Percentiles rank a stretch among this genome's conserved stretches.
Evolutionary conservation across 2,888 invertebrate species (phyloP).

Genomic region (Lycophotia porphyrea): DNA sequence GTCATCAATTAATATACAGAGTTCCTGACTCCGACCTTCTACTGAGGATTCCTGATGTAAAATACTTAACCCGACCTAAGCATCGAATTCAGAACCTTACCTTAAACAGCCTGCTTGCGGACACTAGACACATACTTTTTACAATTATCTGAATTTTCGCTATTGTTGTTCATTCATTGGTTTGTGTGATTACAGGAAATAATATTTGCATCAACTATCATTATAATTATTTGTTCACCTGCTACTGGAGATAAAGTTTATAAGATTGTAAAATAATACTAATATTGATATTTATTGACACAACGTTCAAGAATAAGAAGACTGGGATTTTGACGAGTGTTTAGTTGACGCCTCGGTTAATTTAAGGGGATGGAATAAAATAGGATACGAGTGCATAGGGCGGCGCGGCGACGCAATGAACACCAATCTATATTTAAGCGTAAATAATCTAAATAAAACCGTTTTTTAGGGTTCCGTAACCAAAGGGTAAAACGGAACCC

Average conservation of each 20-base stretch:
- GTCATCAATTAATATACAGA: background rate
- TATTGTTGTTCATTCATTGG: background rate
- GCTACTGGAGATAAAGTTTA: background rate
- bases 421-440: too few species aligned
- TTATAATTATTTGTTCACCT: constrained; percentile 13
- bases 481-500: too few species aligned
- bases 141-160: background rate
- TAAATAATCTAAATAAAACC: too few species aligned
- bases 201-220: constrained; percentile 22
- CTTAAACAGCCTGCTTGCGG: background rate
- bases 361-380: background rate
- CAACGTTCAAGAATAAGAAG: background rate
- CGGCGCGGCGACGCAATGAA: too few species aligned
- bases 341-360: background rate
- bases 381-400: background rate
- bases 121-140: background rate
- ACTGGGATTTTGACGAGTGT: background rate
- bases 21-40: background rate
- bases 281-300: background rate
- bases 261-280: background rate
- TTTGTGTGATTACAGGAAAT: background rate
- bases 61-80: background rate
- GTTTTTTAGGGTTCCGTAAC: too few species aligned
- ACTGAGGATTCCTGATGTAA: background rate
- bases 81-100: background rate